A percentile compares a stretch with the other conserved stretches of the same genome.
Evolutionary conservation across 2,797 vertebrate species (phyloP).

Genomic region (Poeciliopsis infans): DNA sequence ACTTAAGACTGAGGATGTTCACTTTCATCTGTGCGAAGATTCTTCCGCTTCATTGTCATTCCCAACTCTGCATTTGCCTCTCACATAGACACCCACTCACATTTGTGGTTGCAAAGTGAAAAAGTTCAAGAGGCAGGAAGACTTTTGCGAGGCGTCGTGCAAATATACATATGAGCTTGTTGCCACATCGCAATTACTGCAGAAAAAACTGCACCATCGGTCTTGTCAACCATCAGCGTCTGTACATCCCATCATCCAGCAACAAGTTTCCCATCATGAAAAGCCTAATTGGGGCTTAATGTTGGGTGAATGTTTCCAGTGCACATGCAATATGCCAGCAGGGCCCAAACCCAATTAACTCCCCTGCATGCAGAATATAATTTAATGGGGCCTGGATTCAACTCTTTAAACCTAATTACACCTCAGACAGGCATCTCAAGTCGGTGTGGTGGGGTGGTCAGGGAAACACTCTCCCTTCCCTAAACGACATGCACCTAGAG

Average conservation of each 20-base stretch:
- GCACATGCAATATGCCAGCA: constrained; percentile 75
- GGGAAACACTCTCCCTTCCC: constrained; percentile 32
- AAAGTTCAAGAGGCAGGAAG: not conserved
- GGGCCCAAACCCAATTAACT: constrained; percentile 76
- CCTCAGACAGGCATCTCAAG: constrained; percentile 71
- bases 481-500: constrained; percentile 17
- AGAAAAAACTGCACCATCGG: constrained; percentile 8
- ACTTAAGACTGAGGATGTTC: not conserved
- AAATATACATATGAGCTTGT: not conserved
- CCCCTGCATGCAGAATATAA: constrained; percentile 71
- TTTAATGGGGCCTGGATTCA: constrained; percentile 73
- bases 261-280: constrained; percentile 66
- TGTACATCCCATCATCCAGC: constrained; percentile 46
- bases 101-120: not conserved
- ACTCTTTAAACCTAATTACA: constrained; percentile 78
- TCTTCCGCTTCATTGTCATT: not conserved
- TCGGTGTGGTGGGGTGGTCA: constrained; percentile 59
- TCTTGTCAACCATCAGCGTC: constrained; percentile 34
- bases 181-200: not conserved
- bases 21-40: not conserved
- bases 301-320: constrained; percentile 78
- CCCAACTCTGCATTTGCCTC: not conserved
- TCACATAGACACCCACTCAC: not conserved
- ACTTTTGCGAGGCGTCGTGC: not conserved
- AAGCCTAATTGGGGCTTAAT: constrained; percentile 76